phyloP scores from a whole-genome alignment of 2,888 invertebrate species.

The Eurois occulta region DNA sequence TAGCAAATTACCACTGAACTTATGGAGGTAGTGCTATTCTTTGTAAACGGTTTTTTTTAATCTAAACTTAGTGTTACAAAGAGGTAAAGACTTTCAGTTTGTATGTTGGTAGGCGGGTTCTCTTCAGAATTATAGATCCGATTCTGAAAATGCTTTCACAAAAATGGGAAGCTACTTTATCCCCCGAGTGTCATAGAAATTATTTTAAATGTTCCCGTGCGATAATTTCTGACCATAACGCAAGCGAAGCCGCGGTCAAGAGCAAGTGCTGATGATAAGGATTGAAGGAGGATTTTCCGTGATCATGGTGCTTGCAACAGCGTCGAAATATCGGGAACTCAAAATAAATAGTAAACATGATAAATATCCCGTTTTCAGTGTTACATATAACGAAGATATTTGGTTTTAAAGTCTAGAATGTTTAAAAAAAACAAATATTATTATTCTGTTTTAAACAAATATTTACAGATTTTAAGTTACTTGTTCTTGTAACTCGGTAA shows the following conservation, averaged over 20 bases:
- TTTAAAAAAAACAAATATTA: neutral
- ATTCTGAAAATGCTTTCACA: neutral
- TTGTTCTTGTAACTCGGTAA: neutral
- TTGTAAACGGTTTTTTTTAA: conserved; percentile 1
- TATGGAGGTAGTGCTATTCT: conserved; percentile 22
- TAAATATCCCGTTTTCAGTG: too few species aligned
- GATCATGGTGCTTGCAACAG: too few species aligned
- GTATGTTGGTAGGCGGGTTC: neutral
- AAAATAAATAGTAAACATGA: too few species aligned
- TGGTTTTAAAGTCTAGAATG: neutral
- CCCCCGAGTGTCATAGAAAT: neutral
- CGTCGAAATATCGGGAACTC: too few species aligned
- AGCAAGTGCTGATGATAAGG: neutral
- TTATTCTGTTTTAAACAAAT: neutral
- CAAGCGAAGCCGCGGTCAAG: neutral
- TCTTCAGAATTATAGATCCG: neutral
- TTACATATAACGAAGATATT: neutral
- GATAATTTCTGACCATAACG: neutral
- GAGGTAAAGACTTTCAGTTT: neutral
- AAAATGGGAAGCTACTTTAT: neutral
- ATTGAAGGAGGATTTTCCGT: neutral
- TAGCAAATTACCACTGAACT: conserved; percentile 56
- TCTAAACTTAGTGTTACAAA: neutral
- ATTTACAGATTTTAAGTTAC: neutral
- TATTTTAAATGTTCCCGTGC: too few species aligned